Conservation (phyloP, 1,140 invertebrate genomes). For the Trachymyrmex septentrionalis region DNA sequence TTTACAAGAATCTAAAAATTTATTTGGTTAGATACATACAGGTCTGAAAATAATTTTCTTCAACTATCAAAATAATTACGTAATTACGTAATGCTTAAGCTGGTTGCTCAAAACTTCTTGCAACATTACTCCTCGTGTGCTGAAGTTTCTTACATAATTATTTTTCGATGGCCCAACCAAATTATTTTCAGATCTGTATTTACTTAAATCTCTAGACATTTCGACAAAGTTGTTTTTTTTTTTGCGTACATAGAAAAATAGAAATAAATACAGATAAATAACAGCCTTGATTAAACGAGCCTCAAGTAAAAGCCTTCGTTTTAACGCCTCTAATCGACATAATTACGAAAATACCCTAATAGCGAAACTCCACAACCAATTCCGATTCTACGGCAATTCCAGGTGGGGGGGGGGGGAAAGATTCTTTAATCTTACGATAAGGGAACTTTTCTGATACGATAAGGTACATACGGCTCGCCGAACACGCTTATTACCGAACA, state of each 20-base stretch:
- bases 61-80: too few species aligned
- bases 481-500: slow-evolving; percentile 34
- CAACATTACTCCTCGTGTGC: too few species aligned
- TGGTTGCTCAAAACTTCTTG: too few species aligned
- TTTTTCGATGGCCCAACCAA: too few species aligned
- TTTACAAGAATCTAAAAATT: neutral
- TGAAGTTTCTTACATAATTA: too few species aligned
- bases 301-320: neutral
- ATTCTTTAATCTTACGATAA: neutral
- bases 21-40: too few species aligned
- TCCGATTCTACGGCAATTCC: neutral
- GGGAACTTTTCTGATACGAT: neutral
- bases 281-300: neutral
- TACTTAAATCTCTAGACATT: too few species aligned
- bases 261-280: neutral
- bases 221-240: too few species aligned
- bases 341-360: neutral
- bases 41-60: too few species aligned
- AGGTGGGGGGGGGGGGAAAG: neutral
- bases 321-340: neutral
- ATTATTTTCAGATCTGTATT: too few species aligned
- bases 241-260: too few species aligned
- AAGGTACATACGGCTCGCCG: neutral
- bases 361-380: neutral
- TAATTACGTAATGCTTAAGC: too few species aligned